Evolutionary conservation across 2,113 vertebrate species (phyloP).

Genomic region (Xenopus borealis): DNA sequence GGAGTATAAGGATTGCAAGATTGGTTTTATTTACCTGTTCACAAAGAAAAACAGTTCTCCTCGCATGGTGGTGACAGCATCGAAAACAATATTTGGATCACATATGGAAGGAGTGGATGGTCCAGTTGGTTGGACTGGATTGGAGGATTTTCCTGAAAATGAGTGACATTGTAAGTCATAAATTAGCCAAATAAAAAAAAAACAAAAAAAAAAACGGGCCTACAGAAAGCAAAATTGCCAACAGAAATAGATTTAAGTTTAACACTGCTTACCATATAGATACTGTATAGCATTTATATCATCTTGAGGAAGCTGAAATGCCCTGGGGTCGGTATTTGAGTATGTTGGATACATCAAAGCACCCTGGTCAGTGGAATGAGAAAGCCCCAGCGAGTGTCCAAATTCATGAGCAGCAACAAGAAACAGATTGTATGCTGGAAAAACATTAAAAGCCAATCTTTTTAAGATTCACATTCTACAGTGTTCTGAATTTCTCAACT

Average conservation of each 20-base stretch:
- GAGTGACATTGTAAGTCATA: no score
- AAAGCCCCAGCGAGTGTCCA: slow-evolving; percentile 86
- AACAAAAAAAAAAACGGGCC: no score
- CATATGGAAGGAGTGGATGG: slow-evolving; percentile 73
- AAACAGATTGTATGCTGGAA: slow-evolving; percentile 80
- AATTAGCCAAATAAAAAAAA: no score
- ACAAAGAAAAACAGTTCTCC: slow-evolving; percentile 84
- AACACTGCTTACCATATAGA: slow-evolving; percentile 77
- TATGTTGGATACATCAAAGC: slow-evolving; percentile 88
- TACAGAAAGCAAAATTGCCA: no score
- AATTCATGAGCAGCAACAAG: slow-evolving; percentile 91
- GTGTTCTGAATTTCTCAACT: no score
- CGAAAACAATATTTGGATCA: slow-evolving; percentile 73
- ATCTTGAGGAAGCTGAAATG: slow-evolving; percentile 76
- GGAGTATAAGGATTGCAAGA: no score
- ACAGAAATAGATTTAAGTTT: background rate
- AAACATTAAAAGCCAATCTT: no score
- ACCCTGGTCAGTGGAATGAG: slow-evolving; percentile 79
- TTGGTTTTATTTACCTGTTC: slow-evolving; percentile 19
- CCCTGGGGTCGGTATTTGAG: slow-evolving; percentile 64
- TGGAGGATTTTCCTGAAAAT: slow-evolving; percentile 51
- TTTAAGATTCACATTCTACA: no score
- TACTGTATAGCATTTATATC: slow-evolving; percentile 87
- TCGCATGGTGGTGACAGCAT: slow-evolving; percentile 74
- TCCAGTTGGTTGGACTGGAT: slow-evolving; percentile 57